phyloP scores from a whole-genome alignment of 1,140 invertebrate species.

The Adoxophyes honmai region DNA sequence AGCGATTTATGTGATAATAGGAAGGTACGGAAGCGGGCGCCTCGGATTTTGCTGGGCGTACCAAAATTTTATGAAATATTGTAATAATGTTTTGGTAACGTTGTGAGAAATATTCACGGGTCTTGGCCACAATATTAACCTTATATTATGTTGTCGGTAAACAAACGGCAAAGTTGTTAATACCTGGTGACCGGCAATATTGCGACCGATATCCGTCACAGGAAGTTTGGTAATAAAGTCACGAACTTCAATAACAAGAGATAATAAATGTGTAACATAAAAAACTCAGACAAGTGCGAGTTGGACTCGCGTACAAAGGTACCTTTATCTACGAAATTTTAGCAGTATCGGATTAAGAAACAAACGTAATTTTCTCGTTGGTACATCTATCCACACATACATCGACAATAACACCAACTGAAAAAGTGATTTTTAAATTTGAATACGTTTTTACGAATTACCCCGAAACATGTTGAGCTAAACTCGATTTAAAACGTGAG shows the following conservation, averaged over 20 bases:
- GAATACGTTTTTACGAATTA: too few relatives aligned
- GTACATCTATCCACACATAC: too few relatives aligned
- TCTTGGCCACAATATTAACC: too few relatives aligned
- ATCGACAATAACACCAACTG: too few relatives aligned
- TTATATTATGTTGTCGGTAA: not conserved
- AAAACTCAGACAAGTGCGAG: too few relatives aligned
- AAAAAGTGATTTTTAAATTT: too few relatives aligned
- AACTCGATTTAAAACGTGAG: too few relatives aligned
- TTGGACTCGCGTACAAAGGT: too few relatives aligned
- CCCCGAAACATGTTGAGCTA: too few relatives aligned
- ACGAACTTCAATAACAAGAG: constrained; percentile 68
- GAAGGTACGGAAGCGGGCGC: not conserved
- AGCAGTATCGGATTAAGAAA: too few relatives aligned
- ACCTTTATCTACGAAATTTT: too few relatives aligned
- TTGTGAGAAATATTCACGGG: not conserved
- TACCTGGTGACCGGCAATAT: constrained; percentile 25
- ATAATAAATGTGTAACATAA: not conserved
- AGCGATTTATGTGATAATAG: constrained; percentile 11
- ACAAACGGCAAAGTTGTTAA: not conserved
- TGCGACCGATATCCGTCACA: constrained; percentile 42
- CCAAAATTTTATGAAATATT: constrained; percentile 1
- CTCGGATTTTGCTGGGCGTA: not conserved
- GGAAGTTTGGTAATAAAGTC: constrained; percentile 68
- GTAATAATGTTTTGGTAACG: not conserved
- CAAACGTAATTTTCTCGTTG: too few relatives aligned